Conservation (phyloP, 2,113 vertebrate genomes). For the Eudorcas thomsonii region DNA sequence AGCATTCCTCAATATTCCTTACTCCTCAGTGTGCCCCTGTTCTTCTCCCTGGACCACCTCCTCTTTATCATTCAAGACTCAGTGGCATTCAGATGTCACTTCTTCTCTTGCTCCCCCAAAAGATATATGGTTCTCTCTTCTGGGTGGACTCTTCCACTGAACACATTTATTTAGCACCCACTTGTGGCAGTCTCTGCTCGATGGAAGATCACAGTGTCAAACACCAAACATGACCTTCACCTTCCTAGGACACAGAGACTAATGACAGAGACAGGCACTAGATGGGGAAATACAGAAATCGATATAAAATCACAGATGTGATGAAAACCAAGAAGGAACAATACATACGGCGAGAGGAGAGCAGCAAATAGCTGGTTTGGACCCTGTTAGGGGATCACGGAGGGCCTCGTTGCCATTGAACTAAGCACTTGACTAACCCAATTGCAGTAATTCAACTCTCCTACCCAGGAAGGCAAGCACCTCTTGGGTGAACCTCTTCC, state of each 20-base stretch:
- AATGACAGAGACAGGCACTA: background rate
- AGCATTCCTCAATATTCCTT: background rate
- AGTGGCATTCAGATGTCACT: background rate
- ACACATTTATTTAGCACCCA: background rate
- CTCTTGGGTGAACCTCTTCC: constrained; percentile 44
- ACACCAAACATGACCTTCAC: background rate
- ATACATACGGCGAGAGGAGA: background rate
- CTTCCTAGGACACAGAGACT: background rate
- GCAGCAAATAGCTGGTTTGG: background rate
- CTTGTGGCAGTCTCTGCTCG: background rate
- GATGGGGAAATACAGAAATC: background rate
- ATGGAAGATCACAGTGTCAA: background rate
- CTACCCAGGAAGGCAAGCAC: background rate
- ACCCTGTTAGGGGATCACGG: background rate
- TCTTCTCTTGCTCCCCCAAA: background rate
- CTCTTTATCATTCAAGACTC: background rate
- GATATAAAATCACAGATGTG: background rate
- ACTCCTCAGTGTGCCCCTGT: background rate
- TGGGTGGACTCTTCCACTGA: background rate
- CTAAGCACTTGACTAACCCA: background rate
- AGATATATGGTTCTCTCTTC: background rate
- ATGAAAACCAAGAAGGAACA: background rate
- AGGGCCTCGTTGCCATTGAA: background rate
- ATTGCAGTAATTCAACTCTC: background rate
- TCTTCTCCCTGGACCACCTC: background rate